Evolutionary conservation across 2,888 invertebrate genomes (phyloP).

Genomic region (Byasa hedistus): DNA sequence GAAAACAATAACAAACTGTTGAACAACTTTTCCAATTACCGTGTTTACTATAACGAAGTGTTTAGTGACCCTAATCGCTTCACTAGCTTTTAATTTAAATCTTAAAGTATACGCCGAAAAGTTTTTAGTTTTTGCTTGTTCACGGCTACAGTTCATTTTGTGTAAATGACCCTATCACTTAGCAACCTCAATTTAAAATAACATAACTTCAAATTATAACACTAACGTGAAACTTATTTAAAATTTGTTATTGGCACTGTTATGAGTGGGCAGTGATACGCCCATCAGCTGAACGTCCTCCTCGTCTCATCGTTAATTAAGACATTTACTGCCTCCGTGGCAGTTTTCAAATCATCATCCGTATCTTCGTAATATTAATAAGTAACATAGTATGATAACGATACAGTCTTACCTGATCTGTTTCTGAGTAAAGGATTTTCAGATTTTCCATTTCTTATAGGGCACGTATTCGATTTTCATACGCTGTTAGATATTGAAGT

Average conservation of each 20-base stretch:
- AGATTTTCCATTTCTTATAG: neutral
- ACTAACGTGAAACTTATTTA: too few relatives aligned
- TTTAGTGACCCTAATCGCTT: conserved; percentile 2
- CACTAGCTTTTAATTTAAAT: neutral
- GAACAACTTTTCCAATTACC: conserved; percentile 2
- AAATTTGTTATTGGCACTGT: too few relatives aligned
- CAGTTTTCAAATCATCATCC: too few relatives aligned
- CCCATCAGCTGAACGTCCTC: too few relatives aligned
- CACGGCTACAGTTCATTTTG: neutral
- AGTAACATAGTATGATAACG: neutral
- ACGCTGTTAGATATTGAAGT: conserved; percentile 1
- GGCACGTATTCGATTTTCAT: conserved; percentile 18
- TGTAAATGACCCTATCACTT: too few relatives aligned
- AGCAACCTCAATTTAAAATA: too few relatives aligned
- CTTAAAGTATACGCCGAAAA: neutral
- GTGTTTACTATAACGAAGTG: neutral
- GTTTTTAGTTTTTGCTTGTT: neutral
- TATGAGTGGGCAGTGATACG: too few relatives aligned
- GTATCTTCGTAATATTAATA: neutral
- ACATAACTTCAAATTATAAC: too few relatives aligned
- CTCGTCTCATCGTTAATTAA: too few relatives aligned
- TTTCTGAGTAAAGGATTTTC: neutral
- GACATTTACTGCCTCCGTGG: too few relatives aligned
- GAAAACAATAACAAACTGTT: conserved; percentile 4
- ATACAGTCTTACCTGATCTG: neutral